These are phyloP conservation scores for Abrostola tripartita DNA, from an alignment of 2,888 invertebrate species.

Conservation along the genomic window DNA sequence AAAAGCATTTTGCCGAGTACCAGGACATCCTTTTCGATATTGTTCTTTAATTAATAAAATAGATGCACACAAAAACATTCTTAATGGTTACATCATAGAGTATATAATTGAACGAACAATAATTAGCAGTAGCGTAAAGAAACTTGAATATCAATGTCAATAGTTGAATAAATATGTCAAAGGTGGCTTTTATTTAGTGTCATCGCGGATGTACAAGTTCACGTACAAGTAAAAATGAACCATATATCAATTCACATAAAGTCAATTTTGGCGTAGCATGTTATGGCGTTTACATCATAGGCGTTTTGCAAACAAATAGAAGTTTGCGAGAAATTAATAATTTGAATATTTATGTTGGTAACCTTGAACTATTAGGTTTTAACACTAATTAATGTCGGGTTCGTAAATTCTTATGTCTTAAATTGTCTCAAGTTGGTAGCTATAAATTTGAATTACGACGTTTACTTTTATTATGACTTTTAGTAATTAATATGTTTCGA, in stretches of 20 bases:
- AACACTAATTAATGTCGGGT: constrained; percentile 24
- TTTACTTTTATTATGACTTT: background rate
- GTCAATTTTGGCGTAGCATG: constrained; percentile 19
- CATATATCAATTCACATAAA: constrained; percentile 18
- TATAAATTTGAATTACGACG: constrained; percentile 4
- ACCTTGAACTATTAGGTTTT: constrained; percentile 42
- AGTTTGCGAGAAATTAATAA: constrained; percentile 30
- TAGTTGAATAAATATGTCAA: constrained; percentile 64
- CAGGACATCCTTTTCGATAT: constrained; percentile 41
- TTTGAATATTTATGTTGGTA: constrained; percentile 26
- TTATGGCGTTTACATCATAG: constrained; percentile 32
- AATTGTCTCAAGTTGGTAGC: constrained; percentile 21
- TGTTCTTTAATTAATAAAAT: constrained; percentile 29
- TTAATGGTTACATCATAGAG: constrained; percentile 23
- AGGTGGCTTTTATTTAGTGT: constrained; percentile 54
- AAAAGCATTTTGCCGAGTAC: constrained; percentile 6
- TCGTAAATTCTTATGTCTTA: constrained; percentile 25
- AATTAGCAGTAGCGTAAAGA: constrained; percentile 26
- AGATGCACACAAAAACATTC: constrained; percentile 8
- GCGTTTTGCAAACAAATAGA: constrained; percentile 34
- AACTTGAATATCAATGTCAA: constrained; percentile 64
- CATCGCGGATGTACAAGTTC: constrained; percentile 53
- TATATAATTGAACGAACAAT: constrained; percentile 28
- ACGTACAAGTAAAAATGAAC: constrained; percentile 38
- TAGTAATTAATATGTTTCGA: background rate